Evolutionary conservation across 2,888 invertebrate genomes (phyloP), one percentile per base, ranked within the genome.

Genomic region (Leptogaster cylindrica): DNA sequence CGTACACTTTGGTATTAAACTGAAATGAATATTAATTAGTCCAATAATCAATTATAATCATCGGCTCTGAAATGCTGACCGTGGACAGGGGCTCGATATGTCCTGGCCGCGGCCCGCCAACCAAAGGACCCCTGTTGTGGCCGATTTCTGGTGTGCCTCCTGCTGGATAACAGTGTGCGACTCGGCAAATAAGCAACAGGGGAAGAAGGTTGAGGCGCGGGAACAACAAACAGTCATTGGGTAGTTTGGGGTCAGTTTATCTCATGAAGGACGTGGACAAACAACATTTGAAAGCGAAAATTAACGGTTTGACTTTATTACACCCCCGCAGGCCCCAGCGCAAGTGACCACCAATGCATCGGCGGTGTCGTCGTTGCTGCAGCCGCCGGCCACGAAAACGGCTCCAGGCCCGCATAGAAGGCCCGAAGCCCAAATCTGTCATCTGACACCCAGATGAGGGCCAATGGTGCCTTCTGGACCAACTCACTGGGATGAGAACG

Each of bases 401-500:
- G 50, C 10, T 18, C n/a, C 33, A 18, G 41, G 39, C 58, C 58
- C 58, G 58, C 58, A 58, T 58, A 7, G 51, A 12, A 12, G 39
- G 39, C 12, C 36, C 58, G 14, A 36, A 7, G 10, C 39, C 58
- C 23, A 23, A 58, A 41, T 41, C 27, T 39, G 39, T 16, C 58
- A 25, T 25, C 58, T 27, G 14, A 12, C n/a, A 41, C 31, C 12
- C 20, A 12, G 12, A 28, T 28, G 31, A 31, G 28, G 51, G 51
- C 2, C 51, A 16, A n/a, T 16, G 51, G 12, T 14, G 50, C 23
- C 8, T 14, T 10, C 58, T 18, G 14, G 12, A 8, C 4, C 18
- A 12, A 23, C 58, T 58, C 25, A 58, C 23, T 58, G 58, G 58
- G 58, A 65, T 67, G 69, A 58, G 67, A 68, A 52, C 51, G 64